Conservation (phyloP, 2,113 vertebrate genomes). For the Smithornis capensis region DNA sequence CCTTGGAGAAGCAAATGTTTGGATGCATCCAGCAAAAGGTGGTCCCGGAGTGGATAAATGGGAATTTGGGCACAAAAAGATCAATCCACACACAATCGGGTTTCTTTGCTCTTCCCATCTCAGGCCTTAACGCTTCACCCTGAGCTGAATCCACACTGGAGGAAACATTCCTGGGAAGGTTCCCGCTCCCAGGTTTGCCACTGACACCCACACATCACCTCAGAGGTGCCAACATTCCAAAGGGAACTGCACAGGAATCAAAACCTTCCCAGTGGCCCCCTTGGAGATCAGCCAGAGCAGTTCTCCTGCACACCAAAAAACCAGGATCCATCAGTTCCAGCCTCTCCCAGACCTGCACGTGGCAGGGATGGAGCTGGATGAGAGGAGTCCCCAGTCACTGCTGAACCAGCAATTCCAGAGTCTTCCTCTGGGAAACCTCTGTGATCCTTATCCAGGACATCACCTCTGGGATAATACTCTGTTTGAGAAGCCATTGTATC, state of each 20-base stretch:
- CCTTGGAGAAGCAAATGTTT: background rate
- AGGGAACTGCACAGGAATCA: background rate
- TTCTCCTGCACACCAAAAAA: background rate
- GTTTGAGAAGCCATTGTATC: background rate
- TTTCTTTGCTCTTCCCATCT: background rate
- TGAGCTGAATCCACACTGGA: background rate
- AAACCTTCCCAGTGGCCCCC: background rate
- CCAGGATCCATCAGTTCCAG: background rate
- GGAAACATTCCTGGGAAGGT: background rate
- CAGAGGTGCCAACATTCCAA: background rate
- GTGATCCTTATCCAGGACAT: background rate
- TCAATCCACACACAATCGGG: background rate
- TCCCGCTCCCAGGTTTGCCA: background rate
- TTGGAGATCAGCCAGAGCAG: background rate
- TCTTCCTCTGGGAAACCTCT: background rate
- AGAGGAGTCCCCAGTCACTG: background rate
- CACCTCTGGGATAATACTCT: background rate
- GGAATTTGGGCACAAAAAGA: background rate
- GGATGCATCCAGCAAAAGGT: background rate
- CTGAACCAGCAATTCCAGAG: background rate
- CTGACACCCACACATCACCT: background rate
- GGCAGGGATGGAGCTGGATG: background rate
- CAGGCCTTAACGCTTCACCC: background rate
- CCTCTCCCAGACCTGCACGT: background rate
- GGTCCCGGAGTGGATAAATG: fast-evolving